Evolutionary conservation across 2,888 invertebrate species (phyloP), one percentile per base, ranked within the genome.

Genomic region (Eudasyphora cyanicolor): DNA sequence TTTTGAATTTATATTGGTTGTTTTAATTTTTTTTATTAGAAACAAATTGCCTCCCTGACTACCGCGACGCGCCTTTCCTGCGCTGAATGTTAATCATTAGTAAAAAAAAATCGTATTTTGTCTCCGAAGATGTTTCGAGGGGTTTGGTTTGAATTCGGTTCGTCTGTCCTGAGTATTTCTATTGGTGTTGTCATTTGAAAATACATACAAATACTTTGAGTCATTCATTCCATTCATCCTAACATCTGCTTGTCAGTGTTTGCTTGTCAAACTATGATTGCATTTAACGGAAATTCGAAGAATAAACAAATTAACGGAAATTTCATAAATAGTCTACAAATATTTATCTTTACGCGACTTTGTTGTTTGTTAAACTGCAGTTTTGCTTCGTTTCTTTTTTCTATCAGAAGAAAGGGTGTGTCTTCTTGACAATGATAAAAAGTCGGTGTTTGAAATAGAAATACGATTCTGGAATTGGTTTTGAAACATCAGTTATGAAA

Each of bases 201-300:
- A 57, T 57, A 57, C 45, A n/a, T n/a, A 45, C 38, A 19, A 42
- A 21, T 0, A 42, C n/a, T n/a, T 21, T 64, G 64, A 64, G 38
- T 64, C 64, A 64, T 21, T 17, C 19, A 64, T 38, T 27, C 4
- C 17, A 38, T 35, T 64, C 21, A 38, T 32, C 29, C 49, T 8
- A n/a, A n/a, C n/a, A n/a, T 17, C 32, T 19, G 17, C 38, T 32
- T 19, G 32, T n/a, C n/a, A n/a, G n/a, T n/a, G n/a, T 57, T 38
- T 60, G 19, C 73, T 82, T 75, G 29, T 32, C 38, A 73, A 60
- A 67, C 10, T 62, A 21, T 51, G 38, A 64, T 62, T 73, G 12
- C 51, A 38, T 77, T 74, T 75, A 83, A 79, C 79, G 76, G 74
- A 83, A 76, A 83, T 77, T 79, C 74, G 51, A 76, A 76, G 62